phyloP scores from a whole-genome alignment of 1,140 invertebrate genomes.

The Brachionus manjavacas region DNA sequence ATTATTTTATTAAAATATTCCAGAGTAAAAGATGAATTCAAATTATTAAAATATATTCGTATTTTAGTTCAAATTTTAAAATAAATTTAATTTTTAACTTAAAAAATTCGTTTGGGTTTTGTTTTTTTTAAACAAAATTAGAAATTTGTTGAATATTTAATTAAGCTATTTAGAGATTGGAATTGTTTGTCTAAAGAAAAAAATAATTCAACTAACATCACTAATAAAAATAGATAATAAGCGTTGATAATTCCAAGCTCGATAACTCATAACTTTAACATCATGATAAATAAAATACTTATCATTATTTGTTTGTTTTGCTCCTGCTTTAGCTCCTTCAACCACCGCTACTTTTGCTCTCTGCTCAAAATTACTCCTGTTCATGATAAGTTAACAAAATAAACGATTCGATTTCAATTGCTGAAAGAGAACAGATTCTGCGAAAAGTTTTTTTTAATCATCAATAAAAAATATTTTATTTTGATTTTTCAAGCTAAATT shows the following conservation, averaged over 20 bases:
- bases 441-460: background rate
- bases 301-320: constrained; percentile 1
- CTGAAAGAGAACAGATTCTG: constrained; percentile 24
- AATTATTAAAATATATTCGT: no score
- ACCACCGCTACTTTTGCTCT: background rate
- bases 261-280: background rate
- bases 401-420: background rate
- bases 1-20: no score
- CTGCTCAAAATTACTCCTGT: background rate
- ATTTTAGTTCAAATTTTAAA: no score
- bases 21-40: no score
- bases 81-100: no score
- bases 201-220: background rate
- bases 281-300: constrained; percentile 14
- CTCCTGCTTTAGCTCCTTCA: background rate
- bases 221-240: background rate
- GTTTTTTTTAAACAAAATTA: no score
- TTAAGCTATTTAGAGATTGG: no score
- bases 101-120: no score
- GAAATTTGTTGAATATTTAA: no score
- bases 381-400: constrained; percentile 28
- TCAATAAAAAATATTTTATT: background rate
- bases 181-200: no score
- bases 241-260: background rate
- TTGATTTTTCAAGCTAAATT: constrained; percentile 25